Percentiles rank a stretch among this genome's conserved stretches.
Conservation (phyloP, 2,113 vertebrate species). For the Melanostigma gelatinosum region DNA sequence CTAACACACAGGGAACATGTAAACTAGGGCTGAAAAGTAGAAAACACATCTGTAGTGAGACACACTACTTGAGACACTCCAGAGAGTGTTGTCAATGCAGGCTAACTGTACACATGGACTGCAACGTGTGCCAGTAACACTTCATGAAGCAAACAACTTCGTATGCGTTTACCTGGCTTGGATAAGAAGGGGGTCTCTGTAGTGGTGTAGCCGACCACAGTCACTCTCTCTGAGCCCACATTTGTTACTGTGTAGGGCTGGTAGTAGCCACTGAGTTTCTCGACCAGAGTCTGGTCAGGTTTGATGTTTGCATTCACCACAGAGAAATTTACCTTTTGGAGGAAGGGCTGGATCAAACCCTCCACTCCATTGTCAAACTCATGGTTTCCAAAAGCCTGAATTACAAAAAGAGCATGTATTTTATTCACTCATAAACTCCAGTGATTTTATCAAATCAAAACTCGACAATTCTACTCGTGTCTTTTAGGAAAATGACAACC, state of each 20-base stretch:
- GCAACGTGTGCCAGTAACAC: background rate
- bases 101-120: background rate
- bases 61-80: background rate
- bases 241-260: conserved; percentile 80
- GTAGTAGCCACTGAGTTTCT: conserved; percentile 81
- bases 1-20: conserved; percentile 64
- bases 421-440: too few relatives aligned
- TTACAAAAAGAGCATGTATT: background rate
- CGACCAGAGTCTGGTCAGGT: conserved; percentile 72
- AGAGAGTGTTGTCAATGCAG: too few relatives aligned
- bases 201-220: conserved; percentile 91
- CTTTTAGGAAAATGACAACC: background rate
- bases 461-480: background rate
- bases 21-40: background rate
- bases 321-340: conserved; percentile 84
- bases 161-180: conserved; percentile 83
- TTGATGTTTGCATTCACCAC: conserved; percentile 91
- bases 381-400: conserved; percentile 92
- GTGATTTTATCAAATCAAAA: background rate
- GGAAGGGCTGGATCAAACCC: conserved; percentile 88
- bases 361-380: conserved; percentile 93
- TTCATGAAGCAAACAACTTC: background rate
- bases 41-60: background rate
- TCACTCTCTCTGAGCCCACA: conserved; percentile 84
- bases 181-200: conserved; percentile 90